Evolutionary conservation across 2,113 vertebrate genomes (phyloP).

Genomic region (Phylloscopus trochiloides): DNA sequence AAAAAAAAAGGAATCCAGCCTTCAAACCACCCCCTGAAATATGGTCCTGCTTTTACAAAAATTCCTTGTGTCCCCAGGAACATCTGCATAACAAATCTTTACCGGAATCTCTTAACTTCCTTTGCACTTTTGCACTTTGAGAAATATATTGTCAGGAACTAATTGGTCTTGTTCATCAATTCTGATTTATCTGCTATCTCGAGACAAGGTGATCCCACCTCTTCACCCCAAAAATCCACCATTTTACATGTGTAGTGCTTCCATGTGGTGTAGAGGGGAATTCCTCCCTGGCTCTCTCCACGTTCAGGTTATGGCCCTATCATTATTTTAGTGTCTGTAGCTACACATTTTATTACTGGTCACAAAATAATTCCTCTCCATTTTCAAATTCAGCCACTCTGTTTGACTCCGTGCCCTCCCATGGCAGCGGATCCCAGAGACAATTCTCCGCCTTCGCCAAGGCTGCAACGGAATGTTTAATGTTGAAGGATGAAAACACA

Average conservation of each 20-base stretch:
- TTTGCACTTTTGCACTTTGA: neutral
- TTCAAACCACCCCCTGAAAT: neutral
- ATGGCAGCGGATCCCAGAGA: conserved; percentile 20
- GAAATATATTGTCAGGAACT: neutral
- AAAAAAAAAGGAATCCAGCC: neutral
- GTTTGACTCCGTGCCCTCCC: neutral
- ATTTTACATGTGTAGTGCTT: neutral
- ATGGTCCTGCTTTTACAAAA: neutral
- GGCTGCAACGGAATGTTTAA: conserved; percentile 38
- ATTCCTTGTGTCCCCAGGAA: neutral
- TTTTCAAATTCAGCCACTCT: conserved; percentile 4
- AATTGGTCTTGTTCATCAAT: neutral
- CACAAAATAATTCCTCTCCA: conserved; percentile 51
- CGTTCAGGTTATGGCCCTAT: neutral
- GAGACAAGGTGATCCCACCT: neutral
- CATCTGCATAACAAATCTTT: neutral
- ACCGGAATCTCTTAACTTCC: neutral
- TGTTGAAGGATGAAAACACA: conserved; percentile 55
- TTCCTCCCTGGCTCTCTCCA: neutral
- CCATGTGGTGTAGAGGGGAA: neutral
- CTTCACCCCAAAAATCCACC: neutral
- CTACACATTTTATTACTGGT: conserved; percentile 29
- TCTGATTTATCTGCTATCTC: neutral
- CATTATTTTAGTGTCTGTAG: conserved; percentile 19
- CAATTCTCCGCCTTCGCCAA: conserved; percentile 25